Evolutionary conservation across 1,140 invertebrate genomes (phyloP).

Genomic region (Nephotettix cincticeps): DNA sequence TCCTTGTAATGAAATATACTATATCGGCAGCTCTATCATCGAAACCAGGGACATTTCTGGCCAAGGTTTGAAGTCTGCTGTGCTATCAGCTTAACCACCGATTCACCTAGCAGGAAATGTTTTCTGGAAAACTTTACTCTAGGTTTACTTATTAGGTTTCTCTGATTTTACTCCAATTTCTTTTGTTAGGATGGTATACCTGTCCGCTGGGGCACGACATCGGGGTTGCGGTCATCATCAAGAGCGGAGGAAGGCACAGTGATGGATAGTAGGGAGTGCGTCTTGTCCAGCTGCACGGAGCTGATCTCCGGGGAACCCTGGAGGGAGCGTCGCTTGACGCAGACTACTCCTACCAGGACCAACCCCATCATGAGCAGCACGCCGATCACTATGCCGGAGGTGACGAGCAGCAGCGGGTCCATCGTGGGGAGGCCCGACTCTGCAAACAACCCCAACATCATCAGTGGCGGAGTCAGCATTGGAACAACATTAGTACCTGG

Average conservation of each 20-base stretch:
- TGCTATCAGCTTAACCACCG: not conserved
- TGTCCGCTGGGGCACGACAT: conserved; percentile 33
- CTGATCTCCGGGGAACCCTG: not conserved
- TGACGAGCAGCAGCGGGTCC: conserved; percentile 3
- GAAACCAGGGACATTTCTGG: too few species aligned
- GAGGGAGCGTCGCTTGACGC: conserved; percentile 16
- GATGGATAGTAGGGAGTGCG: not conserved
- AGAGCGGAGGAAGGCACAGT: conserved; percentile 2
- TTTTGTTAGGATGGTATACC: not conserved
- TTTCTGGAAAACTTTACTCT: not conserved
- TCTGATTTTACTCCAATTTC: not conserved
- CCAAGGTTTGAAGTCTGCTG: not conserved
- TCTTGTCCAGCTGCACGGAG: conserved; percentile 2
- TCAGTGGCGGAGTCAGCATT: too few species aligned
- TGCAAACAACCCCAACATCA: not conserved
- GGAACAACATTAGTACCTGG: too few species aligned
- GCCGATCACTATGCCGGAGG: conserved; percentile 3
- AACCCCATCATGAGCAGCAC: conserved; percentile 20
- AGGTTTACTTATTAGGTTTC: not conserved
- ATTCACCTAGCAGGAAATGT: not conserved
- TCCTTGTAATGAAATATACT: too few species aligned
- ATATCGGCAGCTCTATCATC: too few species aligned
- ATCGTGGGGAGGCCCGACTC: not conserved
- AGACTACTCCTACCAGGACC: conserved; percentile 1
- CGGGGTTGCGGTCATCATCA: conserved; percentile 35